Evolutionary conservation across 92 coral and sea anemone genomes (phyloP), one percentile per base, ranked within the genome.

Genomic region (Zoanthus sociatus): DNA sequence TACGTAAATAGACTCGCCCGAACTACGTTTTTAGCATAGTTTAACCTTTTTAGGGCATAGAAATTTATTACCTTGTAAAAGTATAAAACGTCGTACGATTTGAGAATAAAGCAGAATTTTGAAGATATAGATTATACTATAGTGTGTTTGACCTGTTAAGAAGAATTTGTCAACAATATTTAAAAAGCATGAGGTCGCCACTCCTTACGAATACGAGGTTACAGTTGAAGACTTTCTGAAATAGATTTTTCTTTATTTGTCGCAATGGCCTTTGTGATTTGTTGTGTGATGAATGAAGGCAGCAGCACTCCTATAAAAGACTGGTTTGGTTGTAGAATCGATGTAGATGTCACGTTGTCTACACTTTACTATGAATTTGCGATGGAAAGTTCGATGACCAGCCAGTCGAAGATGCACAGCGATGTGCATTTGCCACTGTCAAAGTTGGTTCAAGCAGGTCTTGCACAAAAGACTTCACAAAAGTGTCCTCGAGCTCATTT

Each of bases 301-400:
- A 77, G 84, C 73, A 87, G 78, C 46, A 46, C 67, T 17, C 86
- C 90, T 46, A 67, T 37, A 37, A 37, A 37, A 37, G 42, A 37
- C 42, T 37, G 42, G 87, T 84, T 84, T 84, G 87, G 87, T 15
- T 84, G 87, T 30, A 84, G 68, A 76, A 21, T 84, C 32, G 44
- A 32, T n/a, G 37, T 48, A 67, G 86, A 78, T 87, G 51, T 77
- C 5, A 44, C 78, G 45, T 76, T 87, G 82, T 66, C 77, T 46
- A 47, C 58, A 20, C 8, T 87, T 51, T 87, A 87, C 85, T 53
- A 48, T 18, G 90, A 68, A 30, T 87, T 87, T 87, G 90, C 86
- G 17, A 78, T 18, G 90, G 90, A 58, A 87, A 87, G 83, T 87
- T 87, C 33, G 90, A 87, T 75, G 86, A 87, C 67, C 84, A 87